Evolutionary conservation across 2,797 vertebrate species (phyloP), one percentile per base, ranked within the genome.

Genomic region (Rhyacichthys aspro): DNA sequence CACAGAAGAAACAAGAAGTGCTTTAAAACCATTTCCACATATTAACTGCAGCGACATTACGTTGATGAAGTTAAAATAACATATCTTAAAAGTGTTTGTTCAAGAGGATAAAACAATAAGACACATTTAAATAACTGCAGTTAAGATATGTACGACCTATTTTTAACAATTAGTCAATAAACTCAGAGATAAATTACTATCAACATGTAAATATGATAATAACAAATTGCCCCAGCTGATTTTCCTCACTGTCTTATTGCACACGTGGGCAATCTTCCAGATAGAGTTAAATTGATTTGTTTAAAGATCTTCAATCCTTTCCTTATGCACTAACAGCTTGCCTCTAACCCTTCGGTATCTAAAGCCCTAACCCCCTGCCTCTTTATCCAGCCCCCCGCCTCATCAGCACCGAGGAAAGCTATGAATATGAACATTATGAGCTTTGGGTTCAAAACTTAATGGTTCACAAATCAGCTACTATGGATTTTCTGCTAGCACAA

Each of bases 381-480:
- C 83, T 81, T 67, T 81, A 82, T 57, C 75, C 70, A 57, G 69
- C 82, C 86, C 84, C 81, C 81, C 54, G 76, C 81, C 75, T 90
- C 90, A 88, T 93, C 93, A 91, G 86, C 90, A 78, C 73, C 82
- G 71, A 82, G 88, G 73, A 81, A 90, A 91, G 84, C 86, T 88
- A 84, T 90, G 90, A 92, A 92, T 95, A 94, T 90, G 91, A 90
- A 90, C 92, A 87, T 93, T 90, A 93, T 92, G 86, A 84, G 88
- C 92, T 91, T 90, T 92, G 88, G 84, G 92, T 93, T 94, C 92
- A 93, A 91, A 93, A 93, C 90, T 84, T 93, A 94, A 94, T 91
- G 90, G 86, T 93, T 91, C 90, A 94, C 92, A 94, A 95, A 95
- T 95, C 94, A 95, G 88, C 89, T 70, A 32, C 74, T 90, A 94